Base-by-base conservation (phyloP, 2,888 invertebrate species). In the Rhagonycha fulva region DNA sequence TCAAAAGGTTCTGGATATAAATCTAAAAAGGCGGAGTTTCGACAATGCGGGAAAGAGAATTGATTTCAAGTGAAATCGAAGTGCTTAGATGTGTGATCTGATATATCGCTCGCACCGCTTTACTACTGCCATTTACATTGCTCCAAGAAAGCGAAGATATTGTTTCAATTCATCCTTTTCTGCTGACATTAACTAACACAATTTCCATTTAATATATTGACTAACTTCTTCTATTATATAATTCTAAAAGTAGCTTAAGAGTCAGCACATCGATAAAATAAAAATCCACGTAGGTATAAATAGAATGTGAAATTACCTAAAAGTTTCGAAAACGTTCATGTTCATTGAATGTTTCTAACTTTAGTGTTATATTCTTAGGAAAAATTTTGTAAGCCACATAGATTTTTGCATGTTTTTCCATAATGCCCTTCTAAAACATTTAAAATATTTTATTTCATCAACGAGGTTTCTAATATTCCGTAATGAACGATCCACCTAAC, bases 31-130 rank as follows among this genome's bases (percentile, higher is more conserved):
- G 82, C 80, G 83, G 82, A 81, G 81, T 82, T 79, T 80, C 82
- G 82, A 84, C 82, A 83, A 83, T 82, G 83, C 82, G 82, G 82
- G 81, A 81, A 76, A 82, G 83, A 82, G 85, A 84, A 85, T 84
- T 85, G 85, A 85, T 85, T 85, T 84, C 84, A 80, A 85, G 82
- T 83, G 82, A 83, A 82, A 85, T 85, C 85, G 84, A 83, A 83
- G 82, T 83, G 84, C 83, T 84, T 81, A 84, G 84, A 84, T 84
- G 83, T 82, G 83, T 82, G 83, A 85, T 84, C 84, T 85, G 84
- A 85, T 85, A 84, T 84, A 85, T 84, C 79, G 84, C 82, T 78
- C 76, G 74, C 74, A 74, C 73, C 78, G 78, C 78, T 78, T 78
- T 76, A 78, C 78, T 78, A 69, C 75, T 76, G 76, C 75, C 78